Conservation (phyloP, 2,113 vertebrate species). For the Myiozetetes cayanensis region DNA sequence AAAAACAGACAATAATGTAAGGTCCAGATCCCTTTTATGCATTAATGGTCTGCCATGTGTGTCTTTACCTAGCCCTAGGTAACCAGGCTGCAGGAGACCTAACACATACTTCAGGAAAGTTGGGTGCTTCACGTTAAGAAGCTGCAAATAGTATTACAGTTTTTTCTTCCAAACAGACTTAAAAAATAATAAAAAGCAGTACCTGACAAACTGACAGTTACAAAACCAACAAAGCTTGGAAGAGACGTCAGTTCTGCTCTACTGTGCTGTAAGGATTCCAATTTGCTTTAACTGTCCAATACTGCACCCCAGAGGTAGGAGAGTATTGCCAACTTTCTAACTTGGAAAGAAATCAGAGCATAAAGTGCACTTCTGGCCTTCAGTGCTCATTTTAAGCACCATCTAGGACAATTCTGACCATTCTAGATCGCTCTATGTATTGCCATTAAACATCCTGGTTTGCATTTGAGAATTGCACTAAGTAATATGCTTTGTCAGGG, state of each 20-base stretch:
- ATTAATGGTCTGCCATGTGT: neutral
- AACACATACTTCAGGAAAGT: neutral
- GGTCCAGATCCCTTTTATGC: neutral
- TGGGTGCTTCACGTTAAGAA: neutral
- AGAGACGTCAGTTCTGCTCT: neutral
- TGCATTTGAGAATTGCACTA: neutral
- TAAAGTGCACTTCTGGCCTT: neutral
- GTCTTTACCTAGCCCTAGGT: neutral
- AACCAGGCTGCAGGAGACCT: neutral
- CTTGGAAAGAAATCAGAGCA: neutral
- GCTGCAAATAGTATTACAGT: neutral
- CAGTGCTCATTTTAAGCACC: neutral
- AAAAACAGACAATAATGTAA: neutral
- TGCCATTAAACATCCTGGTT: neutral
- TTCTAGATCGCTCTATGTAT: neutral
- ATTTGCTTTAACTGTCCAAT: conserved; percentile 3
- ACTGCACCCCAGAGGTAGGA: conserved; percentile 16
- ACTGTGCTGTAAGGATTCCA: neutral
- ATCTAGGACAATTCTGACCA: neutral
- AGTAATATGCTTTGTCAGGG: neutral
- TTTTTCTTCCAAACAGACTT: neutral
- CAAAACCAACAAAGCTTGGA: neutral
- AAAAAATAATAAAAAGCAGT: neutral
- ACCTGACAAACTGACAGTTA: neutral
- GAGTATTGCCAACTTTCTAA: neutral